Base-by-base conservation (phyloP, 2,888 invertebrate genomes). In the Hydropsyche betteni region DNA sequence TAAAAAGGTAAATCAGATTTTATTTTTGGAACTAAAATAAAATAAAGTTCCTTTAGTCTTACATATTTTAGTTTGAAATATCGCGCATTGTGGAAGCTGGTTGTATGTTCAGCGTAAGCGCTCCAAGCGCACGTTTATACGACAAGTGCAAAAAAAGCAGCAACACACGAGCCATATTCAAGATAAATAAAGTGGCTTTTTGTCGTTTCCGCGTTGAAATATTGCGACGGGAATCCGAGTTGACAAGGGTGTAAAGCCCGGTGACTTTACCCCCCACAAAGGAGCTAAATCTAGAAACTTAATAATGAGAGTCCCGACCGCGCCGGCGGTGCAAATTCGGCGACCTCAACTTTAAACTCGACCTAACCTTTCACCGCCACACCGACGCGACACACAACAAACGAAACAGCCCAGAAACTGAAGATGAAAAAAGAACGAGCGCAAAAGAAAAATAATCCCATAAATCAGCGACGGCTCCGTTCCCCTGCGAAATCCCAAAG, bases 111-210 rank as follows among this genome's bases (percentile, higher is more conserved):
- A 44, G 44, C 44, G 44, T 44, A 44, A 44, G 44, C 44, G 44
- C 44, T 44, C 10, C 44, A 4, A 44, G 44, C 44, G 44, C 44
- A 44, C 44, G 44, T 44, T 44, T 4, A 44, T 44, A 44, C 44
- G 44, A 44, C 44, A 44, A 24, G 24, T 2, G 24, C 5, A 16
- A 53, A 58, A 58, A 58, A 58, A 58, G 44, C 44, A 8, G 44
- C 44, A 44, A 44, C 44, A 64, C 24, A 24, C 24, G 24, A 24
- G 24, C 64, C n/a, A 64, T 36, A 64, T 64, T 64, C 34, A 12
- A 36, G 34, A 34, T 64, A 64, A 64, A 64, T 64, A 64, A 64
- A 64, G 64, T 64, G 64, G 64, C 64, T 64, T 64, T 64, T 64
- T 64, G 64, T 64, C 36, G 64, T 64, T 36, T 64, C 12, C 36